Base-by-base conservation (phyloP, 2,113 vertebrate species). In the Rousettus leschenaultii region DNA sequence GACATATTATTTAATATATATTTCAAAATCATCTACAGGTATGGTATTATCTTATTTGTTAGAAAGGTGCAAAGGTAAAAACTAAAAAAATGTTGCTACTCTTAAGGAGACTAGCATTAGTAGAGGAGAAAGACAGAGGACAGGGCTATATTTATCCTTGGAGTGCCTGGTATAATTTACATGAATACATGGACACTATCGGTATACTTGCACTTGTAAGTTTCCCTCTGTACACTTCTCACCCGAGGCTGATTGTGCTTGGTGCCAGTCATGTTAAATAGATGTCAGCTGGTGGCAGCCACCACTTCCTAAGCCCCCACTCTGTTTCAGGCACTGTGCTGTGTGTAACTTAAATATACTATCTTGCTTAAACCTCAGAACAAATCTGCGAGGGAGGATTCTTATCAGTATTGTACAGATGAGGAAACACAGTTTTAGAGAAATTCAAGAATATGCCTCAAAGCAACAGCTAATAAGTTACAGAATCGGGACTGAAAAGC, bases 51-150 rank as follows among this genome's bases (percentile, higher is more conserved):
- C 5, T 43, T 51, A 59, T 11, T 53, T 71, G 30, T 35, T 75
- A 43, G 65, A 65, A 77, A 73, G n/a, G 86, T 33, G 78, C 15
- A 63, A 40, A 79, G 30, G 26, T 45, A 40, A 97, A n/a, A 97
- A 30, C 6, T 61, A 61, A 38, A 19, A 91, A 91, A 59, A 75
- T 5, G 13, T 22, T 48, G 18, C 30, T 82, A 4, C 26, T 77
- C 9, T 71, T 70, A 10, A 30, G 22, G n/a, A 89, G 30, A 11
- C 14, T 77, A 24, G 13, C 57, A 33, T 74, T 61, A 51, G 33
- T 10, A 12, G 15, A 45, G 19, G 43, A 70, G 59, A 61, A 70
- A 57, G 19, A 38, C 14, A 14, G 70, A 65, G 19, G 13, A 6
- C 0, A 53, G 2, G 63, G 8, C 10, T n/a, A 15, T 26, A 7